Evolutionary conservation across 2,797 vertebrate genomes (phyloP).

Genomic region (Aplochiton taeniatus): DNA sequence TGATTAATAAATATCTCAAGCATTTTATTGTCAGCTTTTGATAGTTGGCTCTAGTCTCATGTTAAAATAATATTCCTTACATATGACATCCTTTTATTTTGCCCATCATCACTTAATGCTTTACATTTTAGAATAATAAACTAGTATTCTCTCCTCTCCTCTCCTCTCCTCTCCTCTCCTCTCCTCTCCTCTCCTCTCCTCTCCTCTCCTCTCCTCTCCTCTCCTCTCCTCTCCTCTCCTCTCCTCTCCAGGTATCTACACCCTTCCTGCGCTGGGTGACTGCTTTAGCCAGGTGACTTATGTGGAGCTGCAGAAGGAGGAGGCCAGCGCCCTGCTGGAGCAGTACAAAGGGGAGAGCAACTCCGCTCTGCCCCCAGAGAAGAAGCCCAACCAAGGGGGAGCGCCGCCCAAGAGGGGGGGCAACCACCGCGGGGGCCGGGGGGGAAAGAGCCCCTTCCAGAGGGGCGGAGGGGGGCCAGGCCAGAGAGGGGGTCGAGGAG

Average conservation of each 20-base stretch:
- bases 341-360: constrained; percentile 89
- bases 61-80: background rate
- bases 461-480: constrained; percentile 70
- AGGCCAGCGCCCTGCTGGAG: constrained; percentile 84
- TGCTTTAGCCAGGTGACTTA: constrained; percentile 88
- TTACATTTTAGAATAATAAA: background rate
- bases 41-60: background rate
- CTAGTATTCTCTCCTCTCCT: background rate
- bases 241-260: constrained; percentile 79
- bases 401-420: constrained; percentile 82
- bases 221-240: background rate
- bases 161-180: background rate
- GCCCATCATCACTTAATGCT: too few species aligned
- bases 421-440: constrained; percentile 66
- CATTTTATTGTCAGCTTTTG: too few species aligned
- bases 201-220: background rate
- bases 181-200: constrained; percentile 1
- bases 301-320: constrained; percentile 87
- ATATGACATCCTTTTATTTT: too few species aligned
- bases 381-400: constrained; percentile 78
- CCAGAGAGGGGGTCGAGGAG: constrained; percentile 63
- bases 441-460: constrained; percentile 84
- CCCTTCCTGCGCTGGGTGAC: constrained; percentile 84
- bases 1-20: too few species aligned
- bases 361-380: constrained; percentile 84